These are phyloP conservation scores for Tanytarsus gracilentus DNA, from an alignment of 2,888 invertebrate species.

Conservation along the genomic window DNA sequence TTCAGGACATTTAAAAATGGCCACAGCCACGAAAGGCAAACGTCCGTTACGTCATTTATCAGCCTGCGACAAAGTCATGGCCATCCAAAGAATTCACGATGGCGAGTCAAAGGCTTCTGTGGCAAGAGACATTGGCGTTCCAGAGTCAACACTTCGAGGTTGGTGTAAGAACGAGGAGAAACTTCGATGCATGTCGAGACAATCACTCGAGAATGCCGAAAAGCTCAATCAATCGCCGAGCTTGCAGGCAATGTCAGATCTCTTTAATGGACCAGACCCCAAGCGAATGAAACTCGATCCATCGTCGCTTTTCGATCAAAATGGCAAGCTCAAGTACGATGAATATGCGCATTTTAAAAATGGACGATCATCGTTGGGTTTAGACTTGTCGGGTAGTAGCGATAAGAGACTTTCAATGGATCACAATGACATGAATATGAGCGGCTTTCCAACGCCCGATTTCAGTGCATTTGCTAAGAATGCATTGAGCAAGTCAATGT, in stretches of 20 bases:
- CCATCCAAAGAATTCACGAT: constrained; percentile 72
- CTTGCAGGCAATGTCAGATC: constrained; percentile 33
- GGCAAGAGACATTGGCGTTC: constrained; percentile 75
- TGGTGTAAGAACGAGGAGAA: constrained; percentile 85
- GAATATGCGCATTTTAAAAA: constrained; percentile 38
- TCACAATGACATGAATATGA: constrained; percentile 36
- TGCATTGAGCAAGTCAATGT: constrained; percentile 36
- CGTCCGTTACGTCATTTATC: constrained; percentile 69
- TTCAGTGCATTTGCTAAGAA: constrained; percentile 37
- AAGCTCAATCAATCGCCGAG: constrained; percentile 37
- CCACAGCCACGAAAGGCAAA: constrained; percentile 54
- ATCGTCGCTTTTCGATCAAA: constrained; percentile 36
- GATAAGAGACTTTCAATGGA: constrained; percentile 31
- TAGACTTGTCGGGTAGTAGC: constrained; percentile 40
- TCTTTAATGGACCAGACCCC: constrained; percentile 38
- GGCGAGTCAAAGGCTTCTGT: constrained; percentile 81
- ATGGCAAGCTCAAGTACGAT: constrained; percentile 39
- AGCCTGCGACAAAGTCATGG: constrained; percentile 69
- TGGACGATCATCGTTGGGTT: constrained; percentile 38
- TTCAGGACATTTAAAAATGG: constrained; percentile 28
- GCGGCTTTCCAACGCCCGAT: constrained; percentile 38
- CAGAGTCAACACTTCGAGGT: constrained; percentile 75
- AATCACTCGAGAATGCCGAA: constrained; percentile 48
- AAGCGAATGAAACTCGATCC: constrained; percentile 40
- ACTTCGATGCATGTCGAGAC: constrained; percentile 57